Base-by-base conservation (phyloP, 2,113 vertebrate genomes). In the Noctilio leporinus region DNA sequence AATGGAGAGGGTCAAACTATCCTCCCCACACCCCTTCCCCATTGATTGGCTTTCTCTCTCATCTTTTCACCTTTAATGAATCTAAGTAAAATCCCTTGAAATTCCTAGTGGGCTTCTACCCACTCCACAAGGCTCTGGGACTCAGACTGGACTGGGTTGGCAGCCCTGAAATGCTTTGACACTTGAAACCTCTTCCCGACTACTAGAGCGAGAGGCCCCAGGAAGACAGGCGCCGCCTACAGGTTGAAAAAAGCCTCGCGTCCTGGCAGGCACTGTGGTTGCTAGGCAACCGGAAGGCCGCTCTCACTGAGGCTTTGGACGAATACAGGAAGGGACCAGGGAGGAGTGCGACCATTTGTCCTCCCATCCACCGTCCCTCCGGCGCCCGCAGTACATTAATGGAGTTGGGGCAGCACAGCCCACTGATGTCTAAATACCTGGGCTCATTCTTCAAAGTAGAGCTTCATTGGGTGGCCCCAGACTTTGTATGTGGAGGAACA, bases 391-490 rank as follows among this genome's bases (percentile, higher is more conserved):
- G 89, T 84, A 97, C 91, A 91, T 10, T 90, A 75, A 87, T 16
- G 0, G 28, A 30, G 43, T 69, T 73, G 59, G 47, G 62, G 84
- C 17, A 5, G 33, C 3, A 19, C 17, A 17, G 75, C 85, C 86
- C 5, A 0, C 78, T 93, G 86, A 75, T 49, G 49, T 88, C 83
- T 84, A 40, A 95, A 87, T 62, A 96, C 64, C 78, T 93, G 70
- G 55, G 51, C 57, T 95, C 75, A 62, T 89, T 85, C 91, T 92
- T 95, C 51, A 96, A 95, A 95, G 88, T 9, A 83, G 51, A 89
- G 83, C 67, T 89, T 84, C 19, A 38, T 49, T 83, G 51, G 55
- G 75, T 80, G 83, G 86, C 20, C n/a, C 38, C 70, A 89, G 51
- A 49, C 81, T 85, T 77, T 89, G 73, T 84, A 75, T 89, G 82